These are phyloP conservation scores for Cyclargus thomasi DNA, from an alignment of 1,140 invertebrate genomes.

Conservation along the genomic window DNA sequence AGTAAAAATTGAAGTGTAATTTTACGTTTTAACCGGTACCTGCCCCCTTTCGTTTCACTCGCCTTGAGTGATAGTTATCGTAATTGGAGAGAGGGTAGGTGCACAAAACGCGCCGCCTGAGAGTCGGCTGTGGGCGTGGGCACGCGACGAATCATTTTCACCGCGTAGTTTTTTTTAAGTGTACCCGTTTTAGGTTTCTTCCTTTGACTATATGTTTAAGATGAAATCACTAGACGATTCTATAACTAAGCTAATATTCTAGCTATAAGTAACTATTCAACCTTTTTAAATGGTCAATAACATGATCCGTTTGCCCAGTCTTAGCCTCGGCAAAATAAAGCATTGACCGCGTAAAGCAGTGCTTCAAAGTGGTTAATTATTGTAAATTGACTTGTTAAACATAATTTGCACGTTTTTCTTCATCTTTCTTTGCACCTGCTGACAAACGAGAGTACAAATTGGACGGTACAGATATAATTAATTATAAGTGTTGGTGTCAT, in stretches of 20 bases:
- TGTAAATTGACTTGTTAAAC: background rate
- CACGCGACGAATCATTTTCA: constrained; percentile 39
- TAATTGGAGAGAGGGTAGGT: constrained; percentile 69
- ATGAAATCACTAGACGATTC: background rate
- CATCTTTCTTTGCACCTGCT: background rate
- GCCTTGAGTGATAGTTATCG: constrained; percentile 72
- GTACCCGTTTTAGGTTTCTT: background rate
- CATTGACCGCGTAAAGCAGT: background rate
- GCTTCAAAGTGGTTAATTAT: background rate
- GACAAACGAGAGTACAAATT: background rate
- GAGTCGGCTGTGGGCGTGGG: constrained; percentile 42
- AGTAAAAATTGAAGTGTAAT: constrained; percentile 72
- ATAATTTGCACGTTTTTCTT: background rate
- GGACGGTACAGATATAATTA: constrained; percentile 4
- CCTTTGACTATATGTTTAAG: background rate
- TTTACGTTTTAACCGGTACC: constrained; percentile 70
- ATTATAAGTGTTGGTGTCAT: constrained; percentile 3
- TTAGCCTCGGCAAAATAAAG: background rate
- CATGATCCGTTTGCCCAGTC: background rate
- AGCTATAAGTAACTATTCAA: too few relatives aligned
- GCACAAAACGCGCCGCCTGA: constrained; percentile 46
- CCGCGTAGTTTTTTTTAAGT: constrained; percentile 22
- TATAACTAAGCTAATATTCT: too few relatives aligned
- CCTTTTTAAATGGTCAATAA: too few relatives aligned
- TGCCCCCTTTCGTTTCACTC: constrained; percentile 72